Evolutionary conservation across 2,797 vertebrate genomes (phyloP), one percentile per base, ranked within the genome.

Genomic region (Champsocephalus esox): DNA sequence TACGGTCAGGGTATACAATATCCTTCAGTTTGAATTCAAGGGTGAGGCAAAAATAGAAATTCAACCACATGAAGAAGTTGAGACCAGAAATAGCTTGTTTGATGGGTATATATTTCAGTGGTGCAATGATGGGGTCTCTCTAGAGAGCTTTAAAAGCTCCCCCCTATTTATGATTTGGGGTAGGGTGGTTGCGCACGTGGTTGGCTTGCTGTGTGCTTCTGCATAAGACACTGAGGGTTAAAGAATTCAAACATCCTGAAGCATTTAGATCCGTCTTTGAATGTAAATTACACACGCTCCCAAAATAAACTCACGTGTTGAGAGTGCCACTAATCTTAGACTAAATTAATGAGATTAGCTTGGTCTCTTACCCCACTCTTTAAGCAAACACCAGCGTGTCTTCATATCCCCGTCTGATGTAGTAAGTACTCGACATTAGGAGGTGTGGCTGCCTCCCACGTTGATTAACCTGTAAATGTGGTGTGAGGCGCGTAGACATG

Each of bases 31-130:
- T 65, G 86, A 91, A 92, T 83, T 92, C 89, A 82, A 89, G 92
- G 91, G 89, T 87, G 83, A 93, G 89, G 87, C 88, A 90, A 93
- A 95, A 95, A 95, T 95, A 94, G 94, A 92, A 85, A 86, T 85
- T 79, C 68, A 67, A 84, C 95, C 95, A 95, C 94, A 95, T 95
- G 92, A 94, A 93, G 86, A 78, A 56, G 73, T 71, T 67, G 11
- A 32, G 80, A 84, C 75, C 89, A 87, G 83, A 92, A 93, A 92
- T 92, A 92, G 87, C 83, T 85, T 87, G 88, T 92, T 94, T 92
- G 92, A 92, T 91, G 92, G 90, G 90, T 89, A 88, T 92, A 86
- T 82, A 84, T 92, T 90, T 91, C 87, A 82, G 86, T 57, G 84
- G 88, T 50, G 73, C 89, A 91, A 89, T 88, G 89, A 90, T 87